Base-by-base conservation (phyloP, 2,888 invertebrate species). In the Mechanitis mazaeus region DNA sequence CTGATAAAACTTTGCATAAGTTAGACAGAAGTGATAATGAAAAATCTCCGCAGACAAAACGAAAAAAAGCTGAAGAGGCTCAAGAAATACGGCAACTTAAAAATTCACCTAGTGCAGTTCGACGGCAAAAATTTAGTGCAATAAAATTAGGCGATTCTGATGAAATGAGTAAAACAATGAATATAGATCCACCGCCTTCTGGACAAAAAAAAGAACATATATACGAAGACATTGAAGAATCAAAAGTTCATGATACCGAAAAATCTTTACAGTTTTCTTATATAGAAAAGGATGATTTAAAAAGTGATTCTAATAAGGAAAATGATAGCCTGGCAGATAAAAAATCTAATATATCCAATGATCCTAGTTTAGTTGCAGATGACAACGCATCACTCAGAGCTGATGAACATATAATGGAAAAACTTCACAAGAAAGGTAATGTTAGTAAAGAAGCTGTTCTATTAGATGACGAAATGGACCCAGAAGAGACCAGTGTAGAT, bases 21-120 rank as follows among this genome's bases (percentile, higher is more conserved):
- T 72, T 87, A 60, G 92, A 92, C 64, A 84, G 79, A 71, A 81
- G 59, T 72, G 87, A 87, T 64, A 77, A 73, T 69, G 87, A 88
- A 73, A 87, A 89, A 70, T 85, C 87, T 45, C 85, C 90, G 2
- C 42, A 71, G 54, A 69, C 82, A 11, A 89, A 88, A 72, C 76
- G 87, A 45, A 87, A 85, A 68, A 92, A 92, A 74, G 90, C 90
- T 76, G 91, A 91, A 64, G 91, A 91, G 60, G 73, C 80, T 60
- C 92, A 92, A 73, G 92, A 92, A 84, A 93, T 93, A 67, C 83
- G 93, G 68, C 90, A 90, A 63, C 76, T 93, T 28, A 92, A 90
- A 77, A 90, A 90, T 45, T 93, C 93, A n/a, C 93, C 93, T 12
- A 92, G 92, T 59, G 91, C 92, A 33, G 88, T 91, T 5, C 84